These are phyloP conservation scores for Hemichromis elongatus DNA, from an alignment of 2,113 vertebrate species.

Conservation along the genomic window DNA sequence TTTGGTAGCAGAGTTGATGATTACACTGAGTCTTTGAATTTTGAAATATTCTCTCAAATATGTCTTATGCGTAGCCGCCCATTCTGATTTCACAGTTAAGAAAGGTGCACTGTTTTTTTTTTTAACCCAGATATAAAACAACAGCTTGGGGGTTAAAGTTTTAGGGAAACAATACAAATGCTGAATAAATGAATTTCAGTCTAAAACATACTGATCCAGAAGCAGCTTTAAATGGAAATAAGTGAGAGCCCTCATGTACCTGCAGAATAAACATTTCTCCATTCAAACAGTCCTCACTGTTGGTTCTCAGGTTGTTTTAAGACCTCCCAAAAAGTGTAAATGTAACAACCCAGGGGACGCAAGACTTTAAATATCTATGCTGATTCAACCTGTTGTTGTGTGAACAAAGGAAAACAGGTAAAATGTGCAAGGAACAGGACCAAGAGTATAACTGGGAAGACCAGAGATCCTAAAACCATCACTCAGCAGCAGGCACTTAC, in stretches of 20 bases:
- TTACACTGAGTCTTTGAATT: neutral
- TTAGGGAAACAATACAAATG: neutral
- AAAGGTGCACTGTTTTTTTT: neutral
- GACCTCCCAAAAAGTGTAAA: neutral
- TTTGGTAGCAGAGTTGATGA: neutral
- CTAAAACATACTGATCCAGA: neutral
- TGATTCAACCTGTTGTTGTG: neutral
- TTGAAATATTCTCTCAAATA: neutral
- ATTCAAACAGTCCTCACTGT: neutral
- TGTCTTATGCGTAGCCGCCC: neutral
- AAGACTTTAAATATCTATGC: neutral
- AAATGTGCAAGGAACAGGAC: neutral
- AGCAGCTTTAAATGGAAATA: neutral
- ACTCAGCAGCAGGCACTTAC: slow-evolving; percentile 15
- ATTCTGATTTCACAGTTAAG: neutral
- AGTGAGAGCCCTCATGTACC: neutral
- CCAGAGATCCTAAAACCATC: slow-evolving; percentile 22
- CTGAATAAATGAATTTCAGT: neutral
- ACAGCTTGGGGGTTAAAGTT: neutral
- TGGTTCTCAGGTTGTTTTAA: neutral
- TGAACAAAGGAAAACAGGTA: neutral
- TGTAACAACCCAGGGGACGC: neutral
- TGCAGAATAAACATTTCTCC: neutral
- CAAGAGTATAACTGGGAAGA: neutral
- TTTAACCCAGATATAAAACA: neutral